Conservation (phyloP, 23 tunicate genomes). For the Aplidium turbinatum region DNA sequence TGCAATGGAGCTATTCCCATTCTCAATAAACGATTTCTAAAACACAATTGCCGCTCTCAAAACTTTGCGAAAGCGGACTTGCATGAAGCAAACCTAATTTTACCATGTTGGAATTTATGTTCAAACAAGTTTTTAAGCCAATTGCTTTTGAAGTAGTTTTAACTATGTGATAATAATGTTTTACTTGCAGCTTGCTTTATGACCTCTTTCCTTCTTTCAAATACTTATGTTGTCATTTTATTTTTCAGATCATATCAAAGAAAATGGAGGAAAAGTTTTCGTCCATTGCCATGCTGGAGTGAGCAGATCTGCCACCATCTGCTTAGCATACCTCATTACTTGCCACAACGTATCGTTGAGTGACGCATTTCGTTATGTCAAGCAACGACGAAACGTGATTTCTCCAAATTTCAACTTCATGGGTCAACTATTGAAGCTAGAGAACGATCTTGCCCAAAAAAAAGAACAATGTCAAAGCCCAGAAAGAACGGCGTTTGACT, state of each 20-base stretch:
- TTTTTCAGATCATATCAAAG: slow-evolving; percentile 42
- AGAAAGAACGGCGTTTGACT: slow-evolving; percentile 14
- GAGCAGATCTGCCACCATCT: slow-evolving; percentile 70
- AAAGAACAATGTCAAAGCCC: neutral
- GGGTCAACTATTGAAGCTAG: slow-evolving; percentile 63
- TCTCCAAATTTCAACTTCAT: slow-evolving; percentile 84
- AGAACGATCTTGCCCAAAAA: slow-evolving; percentile 13
- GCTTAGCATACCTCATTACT: slow-evolving; percentile 65
- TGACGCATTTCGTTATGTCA: slow-evolving; percentile 86
- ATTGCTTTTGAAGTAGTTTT: too few species aligned
- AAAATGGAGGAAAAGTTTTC: slow-evolving; percentile 57
- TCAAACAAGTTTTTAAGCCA: too few species aligned
- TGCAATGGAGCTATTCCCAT: too few species aligned
- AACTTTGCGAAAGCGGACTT: too few species aligned
- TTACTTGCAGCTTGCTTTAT: too few species aligned
- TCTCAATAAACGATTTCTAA: too few species aligned
- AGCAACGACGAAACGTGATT: slow-evolving; percentile 61
- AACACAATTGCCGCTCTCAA: too few species aligned
- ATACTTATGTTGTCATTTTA: too few species aligned
- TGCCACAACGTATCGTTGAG: slow-evolving; percentile 46
- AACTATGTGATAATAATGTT: too few species aligned
- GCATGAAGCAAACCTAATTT: too few species aligned
- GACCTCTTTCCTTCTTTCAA: too few species aligned
- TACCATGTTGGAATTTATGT: too few species aligned
- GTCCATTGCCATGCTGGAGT: slow-evolving; percentile 86